These are phyloP conservation scores for Catalaphyllia jardinei DNA, from an alignment of 64 coral and sea anemone species.

Conservation along the genomic window DNA sequence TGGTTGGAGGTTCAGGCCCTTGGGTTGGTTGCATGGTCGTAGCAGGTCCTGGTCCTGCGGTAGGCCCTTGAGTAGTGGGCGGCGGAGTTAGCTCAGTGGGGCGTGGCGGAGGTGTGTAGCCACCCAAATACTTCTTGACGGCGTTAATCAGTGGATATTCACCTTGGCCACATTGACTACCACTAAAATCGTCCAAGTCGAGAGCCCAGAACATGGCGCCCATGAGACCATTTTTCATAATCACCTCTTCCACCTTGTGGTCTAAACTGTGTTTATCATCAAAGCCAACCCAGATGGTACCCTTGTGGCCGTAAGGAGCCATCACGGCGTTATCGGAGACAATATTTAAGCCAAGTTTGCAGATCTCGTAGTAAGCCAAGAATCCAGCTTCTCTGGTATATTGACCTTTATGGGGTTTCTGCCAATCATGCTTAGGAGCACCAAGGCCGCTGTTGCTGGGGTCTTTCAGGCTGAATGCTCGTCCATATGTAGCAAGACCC, in stretches of 20 bases:
- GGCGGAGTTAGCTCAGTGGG: not conserved
- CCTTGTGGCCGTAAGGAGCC: conserved; percentile 68
- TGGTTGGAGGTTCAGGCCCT: conserved; percentile 1
- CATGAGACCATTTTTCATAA: conserved; percentile 27
- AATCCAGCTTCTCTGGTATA: conserved; percentile 57
- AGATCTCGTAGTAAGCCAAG: conserved; percentile 69
- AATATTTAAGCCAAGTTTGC: conserved; percentile 42
- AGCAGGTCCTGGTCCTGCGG: not conserved
- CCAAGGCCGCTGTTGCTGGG: conserved; percentile 1
- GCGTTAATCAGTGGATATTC: conserved; percentile 23
- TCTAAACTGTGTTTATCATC: conserved; percentile 20
- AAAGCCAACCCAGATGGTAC: conserved; percentile 54
- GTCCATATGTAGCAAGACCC: conserved; percentile 59
- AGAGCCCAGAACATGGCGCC: conserved; percentile 61
- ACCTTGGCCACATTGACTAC: conserved; percentile 36
- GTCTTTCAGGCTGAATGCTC: conserved; percentile 48
- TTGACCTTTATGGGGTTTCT: conserved; percentile 33
- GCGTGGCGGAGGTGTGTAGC: conserved; percentile 28
- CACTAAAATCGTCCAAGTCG: conserved; percentile 61
- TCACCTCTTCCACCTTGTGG: not conserved
- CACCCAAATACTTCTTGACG: conserved; percentile 26
- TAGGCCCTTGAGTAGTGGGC: not conserved
- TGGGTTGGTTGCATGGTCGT: not conserved
- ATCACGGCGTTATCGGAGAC: not conserved
- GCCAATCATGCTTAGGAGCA: conserved; percentile 36